A percentile compares a stretch with the other conserved stretches of the same genome.
These are phyloP conservation scores for Cichlasoma orientale DNA, from an alignment of 2,797 vertebrate species.

Conservation along the genomic window DNA sequence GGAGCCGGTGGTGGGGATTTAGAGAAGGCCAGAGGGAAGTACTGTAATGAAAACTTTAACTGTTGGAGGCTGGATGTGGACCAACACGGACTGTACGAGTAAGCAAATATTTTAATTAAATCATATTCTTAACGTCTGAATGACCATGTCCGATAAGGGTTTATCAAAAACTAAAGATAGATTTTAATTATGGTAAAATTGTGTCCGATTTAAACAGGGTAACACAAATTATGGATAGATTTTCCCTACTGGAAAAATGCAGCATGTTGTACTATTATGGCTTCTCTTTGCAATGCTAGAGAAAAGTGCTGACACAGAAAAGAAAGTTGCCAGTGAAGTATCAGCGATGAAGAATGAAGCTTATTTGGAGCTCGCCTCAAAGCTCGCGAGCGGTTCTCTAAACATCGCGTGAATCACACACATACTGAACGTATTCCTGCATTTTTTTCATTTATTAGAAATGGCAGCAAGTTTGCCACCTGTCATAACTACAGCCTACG, in stretches of 20 bases:
- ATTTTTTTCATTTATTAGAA: neutral
- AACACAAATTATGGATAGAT: neutral
- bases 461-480: neutral
- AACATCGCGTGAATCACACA: neutral
- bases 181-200: neutral
- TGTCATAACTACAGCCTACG: neutral
- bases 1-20: conserved; percentile 22
- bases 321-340: neutral
- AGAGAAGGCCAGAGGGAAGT: conserved; percentile 23
- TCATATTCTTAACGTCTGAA: neutral
- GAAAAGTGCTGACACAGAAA: neutral
- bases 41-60: conserved; percentile 35
- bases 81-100: neutral
- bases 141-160: neutral
- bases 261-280: neutral
- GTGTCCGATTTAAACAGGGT: neutral
- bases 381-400: neutral
- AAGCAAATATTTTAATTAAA: neutral
- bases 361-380: neutral
- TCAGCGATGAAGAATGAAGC: neutral
- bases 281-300: neutral
- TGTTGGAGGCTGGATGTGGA: conserved; percentile 8
- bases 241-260: neutral
- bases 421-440: neutral
- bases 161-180: neutral